Percentiles rank a stretch among this genome's conserved stretches.
These are phyloP conservation scores for Tipula helvola DNA, from an alignment of 2,888 invertebrate genomes.

Conservation along the genomic window DNA sequence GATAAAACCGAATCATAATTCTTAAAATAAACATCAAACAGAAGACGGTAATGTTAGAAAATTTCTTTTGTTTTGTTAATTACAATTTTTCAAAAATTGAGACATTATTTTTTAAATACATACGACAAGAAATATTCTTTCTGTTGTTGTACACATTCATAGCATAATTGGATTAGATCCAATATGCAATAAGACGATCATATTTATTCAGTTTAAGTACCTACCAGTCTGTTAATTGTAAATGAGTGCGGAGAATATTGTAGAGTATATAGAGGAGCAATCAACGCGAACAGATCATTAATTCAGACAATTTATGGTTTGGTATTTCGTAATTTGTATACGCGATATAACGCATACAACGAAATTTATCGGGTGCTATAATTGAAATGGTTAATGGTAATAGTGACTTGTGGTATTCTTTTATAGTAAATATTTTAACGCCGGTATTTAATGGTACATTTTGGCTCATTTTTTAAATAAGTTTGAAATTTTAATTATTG, in stretches of 20 bases:
- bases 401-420: background rate
- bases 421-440: background rate
- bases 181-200: background rate
- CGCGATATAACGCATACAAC: background rate
- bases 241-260: too few species aligned
- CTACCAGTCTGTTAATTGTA: too few species aligned
- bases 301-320: background rate
- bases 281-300: background rate
- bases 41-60: background rate
- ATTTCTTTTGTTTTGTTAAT: background rate
- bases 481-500: background rate
- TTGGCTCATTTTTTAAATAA: background rate
- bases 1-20: background rate
- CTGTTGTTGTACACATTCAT: background rate
- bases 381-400: background rate
- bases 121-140: background rate
- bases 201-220: background rate
- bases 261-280: background rate
- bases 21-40: background rate
- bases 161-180: background rate
- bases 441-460: background rate
- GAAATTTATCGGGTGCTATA: background rate
- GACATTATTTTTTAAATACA: background rate
- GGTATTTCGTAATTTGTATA: background rate
- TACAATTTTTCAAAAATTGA: background rate